These are phyloP conservation scores for Pentamera pediparva DNA, from an alignment of 53 echinoderm and acorn worm genomes.

Conservation along the genomic window DNA sequence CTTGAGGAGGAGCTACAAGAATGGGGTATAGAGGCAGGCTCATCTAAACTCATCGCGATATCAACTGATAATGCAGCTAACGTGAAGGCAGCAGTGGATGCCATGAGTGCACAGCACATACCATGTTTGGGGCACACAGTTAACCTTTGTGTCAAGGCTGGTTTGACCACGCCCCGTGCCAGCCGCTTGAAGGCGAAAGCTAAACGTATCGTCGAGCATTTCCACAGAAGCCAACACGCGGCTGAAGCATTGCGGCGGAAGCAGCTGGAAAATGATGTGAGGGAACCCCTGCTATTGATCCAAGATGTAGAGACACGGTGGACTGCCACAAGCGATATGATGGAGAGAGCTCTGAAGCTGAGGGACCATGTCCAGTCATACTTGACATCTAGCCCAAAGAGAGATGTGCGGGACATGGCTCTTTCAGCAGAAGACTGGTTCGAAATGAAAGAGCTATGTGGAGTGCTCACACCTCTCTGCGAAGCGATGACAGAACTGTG, in stretches of 20 bases:
- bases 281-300: background rate
- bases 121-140: background rate
- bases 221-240: background rate
- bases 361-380: background rate
- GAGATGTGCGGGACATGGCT: slow-evolving; percentile 11
- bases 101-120: background rate
- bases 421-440: slow-evolving; percentile 13
- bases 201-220: background rate
- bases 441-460: slow-evolving; percentile 2
- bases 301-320: slow-evolving; percentile 3
- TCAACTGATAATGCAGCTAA: slow-evolving; percentile 8
- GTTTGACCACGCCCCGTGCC: background rate
- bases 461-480: background rate
- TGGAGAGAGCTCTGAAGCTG: slow-evolving; percentile 4
- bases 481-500: background rate
- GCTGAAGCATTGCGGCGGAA: background rate
- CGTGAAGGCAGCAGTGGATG: background rate
- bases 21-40: background rate
- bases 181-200: background rate
- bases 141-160: background rate
- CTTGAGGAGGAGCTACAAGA: background rate
- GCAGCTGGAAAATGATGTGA: background rate
- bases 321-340: slow-evolving; percentile 4
- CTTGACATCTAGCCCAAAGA: background rate
- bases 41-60: background rate